These are phyloP conservation scores for Chesias legatella DNA, from an alignment of 2,888 invertebrate genomes.

Conservation along the genomic window DNA sequence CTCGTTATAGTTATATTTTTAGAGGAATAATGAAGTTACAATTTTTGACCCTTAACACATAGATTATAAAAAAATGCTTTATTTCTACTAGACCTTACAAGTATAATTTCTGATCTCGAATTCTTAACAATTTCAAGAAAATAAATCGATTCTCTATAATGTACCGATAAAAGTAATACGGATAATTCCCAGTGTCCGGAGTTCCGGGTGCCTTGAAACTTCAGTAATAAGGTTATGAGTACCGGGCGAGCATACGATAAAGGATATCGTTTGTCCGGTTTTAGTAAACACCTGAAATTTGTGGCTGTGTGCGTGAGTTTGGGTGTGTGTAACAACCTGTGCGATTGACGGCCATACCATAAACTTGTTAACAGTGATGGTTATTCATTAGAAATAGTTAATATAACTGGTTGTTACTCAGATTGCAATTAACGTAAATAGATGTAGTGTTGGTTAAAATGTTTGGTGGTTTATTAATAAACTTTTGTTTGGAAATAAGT, in stretches of 20 bases:
- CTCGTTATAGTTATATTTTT: no score
- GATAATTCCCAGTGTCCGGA: slow-evolving; percentile 3
- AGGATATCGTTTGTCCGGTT: slow-evolving; percentile 37
- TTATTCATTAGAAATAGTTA: slow-evolving; percentile 9
- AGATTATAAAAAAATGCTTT: no score
- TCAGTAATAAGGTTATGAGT: slow-evolving; percentile 76
- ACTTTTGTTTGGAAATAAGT: no score
- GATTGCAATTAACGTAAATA: slow-evolving; percentile 15
- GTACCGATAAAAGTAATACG: no score
- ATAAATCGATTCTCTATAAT: background rate
- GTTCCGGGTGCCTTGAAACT: slow-evolving; percentile 63
- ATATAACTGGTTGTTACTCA: slow-evolving; percentile 17
- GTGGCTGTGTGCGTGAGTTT: slow-evolving; percentile 35
- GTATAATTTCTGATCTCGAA: background rate
- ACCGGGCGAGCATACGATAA: slow-evolving; percentile 53
- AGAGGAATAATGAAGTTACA: no score
- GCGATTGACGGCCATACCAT: slow-evolving; percentile 17
- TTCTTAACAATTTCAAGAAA: background rate
- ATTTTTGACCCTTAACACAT: no score
- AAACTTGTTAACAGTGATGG: slow-evolving; percentile 15
- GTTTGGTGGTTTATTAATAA: background rate
- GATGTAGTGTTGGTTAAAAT: slow-evolving; percentile 8
- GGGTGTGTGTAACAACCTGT: slow-evolving; percentile 42
- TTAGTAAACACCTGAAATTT: slow-evolving; percentile 17
- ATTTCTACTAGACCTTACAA: no score